Evolutionary conservation across 2,797 vertebrate genomes (phyloP), one percentile per base, ranked within the genome.

Genomic region (Scomberomorus guttatus): DNA sequence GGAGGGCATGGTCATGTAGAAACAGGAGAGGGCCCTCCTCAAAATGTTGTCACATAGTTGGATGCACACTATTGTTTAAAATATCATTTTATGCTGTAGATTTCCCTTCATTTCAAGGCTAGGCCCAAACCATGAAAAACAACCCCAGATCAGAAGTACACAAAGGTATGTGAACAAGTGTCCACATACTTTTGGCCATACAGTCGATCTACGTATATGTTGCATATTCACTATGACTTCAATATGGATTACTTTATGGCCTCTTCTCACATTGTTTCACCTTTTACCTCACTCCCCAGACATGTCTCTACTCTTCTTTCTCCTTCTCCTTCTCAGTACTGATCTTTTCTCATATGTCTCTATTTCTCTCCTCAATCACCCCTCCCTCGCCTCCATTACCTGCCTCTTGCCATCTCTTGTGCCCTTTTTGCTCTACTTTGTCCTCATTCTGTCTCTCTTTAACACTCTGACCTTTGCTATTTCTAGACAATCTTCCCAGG

Each of bases 361-460:
- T 32, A 6, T 25, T 48, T 17, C 48, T 67, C 52, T 60, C 56
- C 10, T 51, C 69, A 69, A 78, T 71, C 44, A 76, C 39, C 17
- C 37, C 52, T 27, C 20, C 20, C 4, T 62, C 59, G 54, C 58
- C 29, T 64, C 57, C 48, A 8, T 68, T 48, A 42, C 52, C 58
- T 24, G 65, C 54, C 59, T 29, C 24, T 8, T 46, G 52, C 3
- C 6, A 1, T 57, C 70, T 42, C 72, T 22, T 2, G 2, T 68
- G 54, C 32, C 79, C 61, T 64, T 72, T 55, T 17, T 27, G 6
- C 50, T 48, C 22, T 13, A 17, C 32, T 72, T 56, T 80, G 58
- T 78, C 25, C 73, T 75, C 50, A 34, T 74, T 77, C 44, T 75
- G 54, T 78, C 73, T 76, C 57, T 75, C 56, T 73, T 78, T 73